Evolutionary conservation across 2,888 invertebrate genomes (phyloP), one percentile per base, ranked within the genome.

Genomic region (Morpho helenor): DNA sequence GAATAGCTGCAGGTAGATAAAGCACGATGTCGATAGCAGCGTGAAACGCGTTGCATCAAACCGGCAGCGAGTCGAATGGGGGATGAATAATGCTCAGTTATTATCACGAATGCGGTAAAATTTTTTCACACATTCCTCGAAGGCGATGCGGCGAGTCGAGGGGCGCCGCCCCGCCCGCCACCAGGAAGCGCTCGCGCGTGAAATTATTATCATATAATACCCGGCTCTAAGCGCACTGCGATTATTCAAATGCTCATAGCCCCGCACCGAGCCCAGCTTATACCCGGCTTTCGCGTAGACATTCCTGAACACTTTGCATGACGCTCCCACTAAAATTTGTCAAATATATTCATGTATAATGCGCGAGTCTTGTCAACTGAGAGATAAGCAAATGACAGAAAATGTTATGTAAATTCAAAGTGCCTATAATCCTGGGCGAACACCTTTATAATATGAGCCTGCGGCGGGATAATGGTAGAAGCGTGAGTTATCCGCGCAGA

Each of bases 141-240:
- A 72, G 70, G 70, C 74, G 75, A 69, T 69, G 72, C 71, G 69
- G 68, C 72, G 74, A 71, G 74, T 60, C 68, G 72, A 70, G 66
- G 69, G 76, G 74, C 69, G 53, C 61, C 62, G 68, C 58, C 63
- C 65, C 67, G 68, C 72, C 75, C 75, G 75, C 76, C 72, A 75
- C 71, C 71, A 75, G 69, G 78, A 78, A 70, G 75, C 81, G 78
- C 80, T 82, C 81, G 82, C 73, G 84, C 87, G 86, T 88, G 83
- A 87, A 88, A 88, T 87, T 87, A 90, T 89, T 90, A 89, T 89
- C 87, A 89, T 88, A 87, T 87, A 88, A 87, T 88, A 83, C 81
- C 76, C 69, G 73, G 75, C 76, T 80, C 77, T 79, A 82, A 81
- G 73, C 80, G 78, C 76, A 76, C 75, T 75, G 81, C 84, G 85